These are phyloP conservation scores for Athrips mouffetella DNA, from an alignment of 2,888 invertebrate genomes.

Conservation along the genomic window DNA sequence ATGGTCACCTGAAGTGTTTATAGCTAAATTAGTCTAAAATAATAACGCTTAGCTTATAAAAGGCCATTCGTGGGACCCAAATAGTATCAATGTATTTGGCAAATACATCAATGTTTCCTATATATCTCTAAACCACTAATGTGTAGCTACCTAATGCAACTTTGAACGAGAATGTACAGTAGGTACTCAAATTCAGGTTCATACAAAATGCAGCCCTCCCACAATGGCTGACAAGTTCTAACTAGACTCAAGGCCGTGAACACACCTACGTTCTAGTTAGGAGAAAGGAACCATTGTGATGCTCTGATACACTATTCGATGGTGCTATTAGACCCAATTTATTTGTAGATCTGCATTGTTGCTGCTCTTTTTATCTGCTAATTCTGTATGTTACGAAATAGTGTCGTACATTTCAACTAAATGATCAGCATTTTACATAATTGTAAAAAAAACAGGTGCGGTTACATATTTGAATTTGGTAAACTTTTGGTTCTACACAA, in stretches of 20 bases:
- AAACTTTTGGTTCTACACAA: too few species aligned
- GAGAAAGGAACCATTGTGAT: constrained; percentile 68
- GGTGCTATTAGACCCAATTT: constrained; percentile 11
- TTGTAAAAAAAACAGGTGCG: too few species aligned
- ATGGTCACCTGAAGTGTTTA: too few species aligned
- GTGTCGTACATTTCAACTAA: background rate
- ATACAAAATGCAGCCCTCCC: constrained; percentile 27
- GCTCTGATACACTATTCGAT: constrained; percentile 19
- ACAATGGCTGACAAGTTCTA: constrained; percentile 23
- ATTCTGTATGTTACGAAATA: background rate
- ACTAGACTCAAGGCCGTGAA: constrained; percentile 47
- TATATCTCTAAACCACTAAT: too few species aligned
- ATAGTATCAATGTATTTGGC: too few species aligned
- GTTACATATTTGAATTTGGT: too few species aligned
- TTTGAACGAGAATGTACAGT: background rate
- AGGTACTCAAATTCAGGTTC: background rate
- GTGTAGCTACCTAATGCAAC: background rate
- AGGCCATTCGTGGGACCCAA: too few species aligned
- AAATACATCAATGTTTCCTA: too few species aligned
- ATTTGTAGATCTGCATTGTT: constrained; percentile 8
- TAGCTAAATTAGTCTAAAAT: too few species aligned
- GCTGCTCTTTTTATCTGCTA: background rate
- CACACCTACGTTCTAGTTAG: constrained; percentile 64
- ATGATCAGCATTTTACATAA: too few species aligned
- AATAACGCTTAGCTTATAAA: too few species aligned